These are phyloP conservation scores for Watsonalla binaria DNA, from an alignment of 2,888 invertebrate genomes.

Conservation along the genomic window DNA sequence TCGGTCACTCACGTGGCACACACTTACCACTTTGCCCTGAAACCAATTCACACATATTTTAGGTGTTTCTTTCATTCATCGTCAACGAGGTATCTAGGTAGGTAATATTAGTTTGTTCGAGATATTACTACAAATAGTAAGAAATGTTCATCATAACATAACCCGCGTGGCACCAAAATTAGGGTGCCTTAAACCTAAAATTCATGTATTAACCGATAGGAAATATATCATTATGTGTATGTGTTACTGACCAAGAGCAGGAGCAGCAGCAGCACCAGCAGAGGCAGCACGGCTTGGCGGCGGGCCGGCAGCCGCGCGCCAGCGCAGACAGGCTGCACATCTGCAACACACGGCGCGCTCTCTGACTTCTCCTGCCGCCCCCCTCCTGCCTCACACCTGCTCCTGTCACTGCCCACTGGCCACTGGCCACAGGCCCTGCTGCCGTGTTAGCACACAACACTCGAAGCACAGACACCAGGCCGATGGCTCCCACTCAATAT, in stretches of 20 bases:
- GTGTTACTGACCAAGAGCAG: constrained; percentile 75
- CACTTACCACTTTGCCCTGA: constrained; percentile 69
- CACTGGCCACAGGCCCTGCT: constrained; percentile 2
- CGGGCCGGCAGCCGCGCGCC: constrained; percentile 76
- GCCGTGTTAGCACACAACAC: background rate
- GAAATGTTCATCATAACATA: too few relatives aligned
- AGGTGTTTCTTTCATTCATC: background rate
- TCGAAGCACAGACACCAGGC: background rate
- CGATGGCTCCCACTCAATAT: background rate
- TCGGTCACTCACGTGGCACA: constrained; percentile 6
- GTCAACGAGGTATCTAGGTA: too few relatives aligned
- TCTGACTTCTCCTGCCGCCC: background rate
- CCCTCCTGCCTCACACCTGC: constrained; percentile 1
- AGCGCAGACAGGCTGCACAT: constrained; percentile 74
- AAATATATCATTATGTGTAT: background rate
- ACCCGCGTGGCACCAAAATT: too few relatives aligned
- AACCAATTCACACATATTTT: constrained; percentile 30
- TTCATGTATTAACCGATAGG: too few relatives aligned
- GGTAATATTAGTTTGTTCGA: too few relatives aligned
- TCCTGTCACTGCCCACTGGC: background rate
- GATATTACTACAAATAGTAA: too few relatives aligned
- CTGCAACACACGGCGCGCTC: constrained; percentile 34
- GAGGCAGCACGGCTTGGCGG: constrained; percentile 78
- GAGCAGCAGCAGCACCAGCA: constrained; percentile 81
- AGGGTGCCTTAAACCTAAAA: too few relatives aligned